A percentile compares a stretch with the other conserved stretches of the same genome.
phyloP scores from a whole-genome alignment of 2,888 invertebrate species.

The Dysmachus trigonus region DNA sequence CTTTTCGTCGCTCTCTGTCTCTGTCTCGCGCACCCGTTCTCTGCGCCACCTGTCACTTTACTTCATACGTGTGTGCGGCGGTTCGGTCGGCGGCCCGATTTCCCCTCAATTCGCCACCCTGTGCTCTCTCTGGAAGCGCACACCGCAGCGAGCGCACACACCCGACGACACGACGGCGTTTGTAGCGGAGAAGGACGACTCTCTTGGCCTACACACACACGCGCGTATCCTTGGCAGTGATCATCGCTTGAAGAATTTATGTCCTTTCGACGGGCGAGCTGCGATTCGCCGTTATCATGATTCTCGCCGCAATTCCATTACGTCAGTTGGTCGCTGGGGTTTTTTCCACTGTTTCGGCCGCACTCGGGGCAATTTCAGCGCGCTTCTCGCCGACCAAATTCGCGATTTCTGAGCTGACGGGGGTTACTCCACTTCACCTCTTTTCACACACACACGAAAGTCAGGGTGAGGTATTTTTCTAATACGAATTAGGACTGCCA shows the following conservation, averaged over 20 bases:
- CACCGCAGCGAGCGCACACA: conserved; percentile 10
- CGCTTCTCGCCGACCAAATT: neutral
- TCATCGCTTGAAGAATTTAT: conserved; percentile 41
- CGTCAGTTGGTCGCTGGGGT: neutral
- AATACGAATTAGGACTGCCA: conserved; percentile 2
- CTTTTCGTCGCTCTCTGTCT: neutral
- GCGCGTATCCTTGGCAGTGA: conserved; percentile 46
- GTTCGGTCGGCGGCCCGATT: neutral
- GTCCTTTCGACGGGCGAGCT: neutral
- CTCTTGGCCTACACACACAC: conserved; percentile 10
- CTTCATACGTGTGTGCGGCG: conserved; percentile 7
- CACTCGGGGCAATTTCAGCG: neutral
- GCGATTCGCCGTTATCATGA: conserved; percentile 31
- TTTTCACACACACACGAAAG: conserved; percentile 37
- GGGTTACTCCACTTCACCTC: conserved; percentile 14
- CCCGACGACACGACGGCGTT: neutral
- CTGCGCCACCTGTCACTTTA: neutral
- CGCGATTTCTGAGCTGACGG: neutral
- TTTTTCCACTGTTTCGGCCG: neutral
- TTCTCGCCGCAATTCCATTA: conserved; percentile 20
- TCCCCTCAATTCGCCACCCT: neutral
- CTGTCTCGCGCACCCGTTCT: neutral
- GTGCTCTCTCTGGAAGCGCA: neutral
- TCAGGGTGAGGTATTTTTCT: conserved; percentile 15
- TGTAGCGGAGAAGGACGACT: neutral